A percentile compares a stretch with the other conserved stretches of the same genome.
Evolutionary conservation across 2,113 vertebrate genomes (phyloP).

Genomic region (Leptocoma aspasia): DNA sequence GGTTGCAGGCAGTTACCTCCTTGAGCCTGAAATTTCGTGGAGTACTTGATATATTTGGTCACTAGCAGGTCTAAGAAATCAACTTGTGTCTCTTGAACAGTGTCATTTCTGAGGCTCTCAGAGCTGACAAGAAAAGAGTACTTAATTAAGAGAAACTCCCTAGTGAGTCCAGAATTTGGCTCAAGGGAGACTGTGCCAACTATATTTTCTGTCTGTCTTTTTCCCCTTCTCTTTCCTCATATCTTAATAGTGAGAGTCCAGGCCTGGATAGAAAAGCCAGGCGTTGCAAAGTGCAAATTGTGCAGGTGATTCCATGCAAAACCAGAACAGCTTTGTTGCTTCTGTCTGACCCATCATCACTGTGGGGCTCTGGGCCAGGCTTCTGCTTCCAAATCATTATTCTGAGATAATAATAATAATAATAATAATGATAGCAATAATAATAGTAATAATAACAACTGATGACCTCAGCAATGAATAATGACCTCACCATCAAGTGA

Average conservation of each 20-base stretch:
- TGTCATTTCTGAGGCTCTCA: background rate
- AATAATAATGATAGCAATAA: background rate
- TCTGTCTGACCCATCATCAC: background rate
- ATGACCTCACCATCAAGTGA: background rate
- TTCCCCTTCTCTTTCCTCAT: background rate
- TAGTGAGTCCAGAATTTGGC: background rate
- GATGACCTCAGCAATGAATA: background rate
- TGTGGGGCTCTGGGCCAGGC: background rate
- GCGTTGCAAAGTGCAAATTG: background rate
- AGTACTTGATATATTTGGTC: background rate
- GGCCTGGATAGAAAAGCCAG: background rate
- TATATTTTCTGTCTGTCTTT: background rate
- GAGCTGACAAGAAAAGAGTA: background rate
- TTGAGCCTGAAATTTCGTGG: background rate
- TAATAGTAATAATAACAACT: background rate
- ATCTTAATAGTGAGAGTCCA: background rate
- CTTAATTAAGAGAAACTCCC: background rate
- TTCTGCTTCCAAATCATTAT: background rate
- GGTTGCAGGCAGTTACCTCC: background rate
- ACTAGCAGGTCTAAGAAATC: background rate
- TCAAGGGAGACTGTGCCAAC: background rate
- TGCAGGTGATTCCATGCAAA: background rate
- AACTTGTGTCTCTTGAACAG: background rate
- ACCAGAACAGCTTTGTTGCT: background rate
- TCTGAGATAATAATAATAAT: background rate